Evolutionary conservation across 1,140 invertebrate species (phyloP).

Genomic region (Sitobion miscanthi): DNA sequence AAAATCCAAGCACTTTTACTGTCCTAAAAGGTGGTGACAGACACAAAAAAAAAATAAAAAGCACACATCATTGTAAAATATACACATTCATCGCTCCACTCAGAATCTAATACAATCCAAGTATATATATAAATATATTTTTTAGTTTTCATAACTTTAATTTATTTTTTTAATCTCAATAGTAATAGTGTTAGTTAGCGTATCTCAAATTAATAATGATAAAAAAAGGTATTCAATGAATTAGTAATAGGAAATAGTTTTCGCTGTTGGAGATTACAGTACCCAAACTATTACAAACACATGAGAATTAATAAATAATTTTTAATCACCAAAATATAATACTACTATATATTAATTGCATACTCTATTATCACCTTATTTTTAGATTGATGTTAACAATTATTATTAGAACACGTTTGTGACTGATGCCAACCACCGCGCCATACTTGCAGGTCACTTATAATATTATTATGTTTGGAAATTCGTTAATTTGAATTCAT

Average conservation of each 20-base stretch:
- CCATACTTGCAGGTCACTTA: too few species aligned
- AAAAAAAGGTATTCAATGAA: neutral
- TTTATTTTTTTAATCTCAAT: neutral
- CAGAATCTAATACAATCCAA: too few species aligned
- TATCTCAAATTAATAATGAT: too few species aligned
- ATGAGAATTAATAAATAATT: neutral
- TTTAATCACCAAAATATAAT: neutral
- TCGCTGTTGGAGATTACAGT: neutral
- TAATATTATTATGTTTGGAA: neutral
- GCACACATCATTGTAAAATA: too few species aligned
- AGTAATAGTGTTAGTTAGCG: too few species aligned
- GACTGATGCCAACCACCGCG: too few species aligned
- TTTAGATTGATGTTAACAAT: neutral
- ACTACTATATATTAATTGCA: too few species aligned
- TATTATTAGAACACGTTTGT: too few species aligned
- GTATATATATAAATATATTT: neutral
- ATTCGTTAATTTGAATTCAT: neutral
- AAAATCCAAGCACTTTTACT: too few species aligned
- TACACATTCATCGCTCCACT: too few species aligned
- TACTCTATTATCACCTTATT: neutral
- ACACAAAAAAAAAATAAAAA: too few species aligned
- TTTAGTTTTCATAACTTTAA: neutral
- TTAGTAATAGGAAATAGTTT: neutral
- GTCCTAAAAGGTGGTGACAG: too few species aligned
- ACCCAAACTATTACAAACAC: neutral